phyloP scores from a whole-genome alignment of 2,113 vertebrate genomes.

The Eretmochelys imbricata region DNA sequence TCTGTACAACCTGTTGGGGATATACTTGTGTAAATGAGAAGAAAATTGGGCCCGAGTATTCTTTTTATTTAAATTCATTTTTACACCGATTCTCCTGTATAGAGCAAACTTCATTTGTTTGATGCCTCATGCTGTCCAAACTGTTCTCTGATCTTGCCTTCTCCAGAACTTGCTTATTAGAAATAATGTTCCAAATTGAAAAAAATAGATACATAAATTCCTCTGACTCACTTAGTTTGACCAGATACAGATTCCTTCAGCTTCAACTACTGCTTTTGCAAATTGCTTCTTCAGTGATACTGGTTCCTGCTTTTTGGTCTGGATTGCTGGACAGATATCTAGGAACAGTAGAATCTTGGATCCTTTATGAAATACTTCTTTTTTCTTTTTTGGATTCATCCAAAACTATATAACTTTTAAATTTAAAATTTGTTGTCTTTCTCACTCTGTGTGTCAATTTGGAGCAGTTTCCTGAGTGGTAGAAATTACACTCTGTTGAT shows the following conservation, averaged over 20 bases:
- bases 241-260: slow-evolving; percentile 52
- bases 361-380: slow-evolving; percentile 60
- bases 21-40: neutral
- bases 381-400: slow-evolving; percentile 71
- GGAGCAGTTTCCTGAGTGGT: slow-evolving; percentile 52
- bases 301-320: slow-evolving; percentile 59
- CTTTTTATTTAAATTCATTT: slow-evolving; percentile 2
- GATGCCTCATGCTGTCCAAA: slow-evolving; percentile 45
- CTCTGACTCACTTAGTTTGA: slow-evolving; percentile 27
- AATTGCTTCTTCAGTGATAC: slow-evolving; percentile 44
- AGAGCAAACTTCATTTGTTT: slow-evolving; percentile 59
- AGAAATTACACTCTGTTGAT: slow-evolving; percentile 38
- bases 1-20: neutral
- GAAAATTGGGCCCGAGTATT: neutral
- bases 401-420: slow-evolving; percentile 24
- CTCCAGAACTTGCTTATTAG: slow-evolving; percentile 46
- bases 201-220: neutral
- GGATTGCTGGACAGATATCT: slow-evolving; percentile 23
- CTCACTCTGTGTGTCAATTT: slow-evolving; percentile 47
- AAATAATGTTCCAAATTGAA: slow-evolving; percentile 25
- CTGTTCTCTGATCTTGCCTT: slow-evolving; percentile 52
- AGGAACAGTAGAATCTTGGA: slow-evolving; percentile 61
- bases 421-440: slow-evolving; percentile 22
- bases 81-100: slow-evolving; percentile 40
- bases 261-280: slow-evolving; percentile 48